Evolutionary conservation across 2,797 vertebrate species (phyloP).

Genomic region (Acropternis orthonyx): DNA sequence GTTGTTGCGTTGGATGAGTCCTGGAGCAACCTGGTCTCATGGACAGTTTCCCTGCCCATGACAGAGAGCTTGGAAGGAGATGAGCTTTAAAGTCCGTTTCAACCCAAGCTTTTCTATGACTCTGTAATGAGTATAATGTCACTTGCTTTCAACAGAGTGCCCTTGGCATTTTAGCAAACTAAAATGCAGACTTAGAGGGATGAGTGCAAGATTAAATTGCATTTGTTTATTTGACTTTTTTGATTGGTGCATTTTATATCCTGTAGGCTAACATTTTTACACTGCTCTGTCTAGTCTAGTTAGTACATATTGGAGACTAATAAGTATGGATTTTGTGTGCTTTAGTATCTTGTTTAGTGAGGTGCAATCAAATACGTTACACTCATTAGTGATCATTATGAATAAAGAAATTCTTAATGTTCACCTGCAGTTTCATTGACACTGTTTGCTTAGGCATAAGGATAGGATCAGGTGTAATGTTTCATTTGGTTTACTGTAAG

Average conservation of each 20-base stretch:
- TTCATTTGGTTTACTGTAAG: neutral
- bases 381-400: neutral
- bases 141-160: conserved; percentile 1
- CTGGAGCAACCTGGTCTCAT: neutral
- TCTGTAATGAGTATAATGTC: neutral
- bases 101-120: neutral
- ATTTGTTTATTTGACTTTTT: neutral
- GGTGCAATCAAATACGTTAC: neutral
- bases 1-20: too few species aligned
- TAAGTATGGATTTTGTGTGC: neutral
- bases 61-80: neutral
- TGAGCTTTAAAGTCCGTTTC: neutral
- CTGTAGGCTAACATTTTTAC: neutral
- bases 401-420: neutral
- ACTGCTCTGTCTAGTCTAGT: neutral
- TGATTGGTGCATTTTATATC: neutral
- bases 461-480: neutral
- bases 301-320: neutral
- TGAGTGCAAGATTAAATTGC: neutral
- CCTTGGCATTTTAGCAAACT: conserved; percentile 3
- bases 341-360: neutral
- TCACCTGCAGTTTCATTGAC: neutral
- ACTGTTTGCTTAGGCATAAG: neutral
- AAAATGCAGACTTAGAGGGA: neutral
- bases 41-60: neutral